A percentile compares a stretch with the other conserved stretches of the same genome.
These are phyloP conservation scores for Meteorus colon DNA, from an alignment of 2,888 invertebrate species.

Conservation along the genomic window DNA sequence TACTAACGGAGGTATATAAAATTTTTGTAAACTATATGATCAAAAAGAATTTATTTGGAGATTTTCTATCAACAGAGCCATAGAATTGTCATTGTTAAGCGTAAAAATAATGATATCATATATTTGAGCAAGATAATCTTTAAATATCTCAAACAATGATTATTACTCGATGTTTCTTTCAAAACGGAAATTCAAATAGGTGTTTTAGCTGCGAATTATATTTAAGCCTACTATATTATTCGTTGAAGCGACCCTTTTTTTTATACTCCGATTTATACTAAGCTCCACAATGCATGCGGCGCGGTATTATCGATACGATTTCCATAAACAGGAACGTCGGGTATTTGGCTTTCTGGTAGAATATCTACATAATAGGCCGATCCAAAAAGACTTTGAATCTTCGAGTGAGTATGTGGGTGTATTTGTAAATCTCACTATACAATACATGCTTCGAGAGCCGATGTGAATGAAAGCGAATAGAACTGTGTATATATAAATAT, in stretches of 20 bases:
- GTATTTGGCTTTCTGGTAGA: constrained; percentile 50
- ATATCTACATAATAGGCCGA: constrained; percentile 51
- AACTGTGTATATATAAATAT: constrained; percentile 1
- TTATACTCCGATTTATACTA: constrained; percentile 44
- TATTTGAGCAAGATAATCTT: neutral
- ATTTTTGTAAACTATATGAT: neutral
- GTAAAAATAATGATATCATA: neutral
- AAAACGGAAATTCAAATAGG: constrained; percentile 41
- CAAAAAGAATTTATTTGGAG: neutral
- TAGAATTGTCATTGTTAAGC: too few relatives aligned
- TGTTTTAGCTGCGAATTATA: constrained; percentile 23
- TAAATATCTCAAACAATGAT: constrained; percentile 14
- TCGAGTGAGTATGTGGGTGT: constrained; percentile 46
- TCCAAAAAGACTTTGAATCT: constrained; percentile 51
- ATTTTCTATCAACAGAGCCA: neutral
- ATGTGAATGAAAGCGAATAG: neutral
- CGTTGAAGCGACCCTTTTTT: constrained; percentile 14
- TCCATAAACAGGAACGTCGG: constrained; percentile 51
- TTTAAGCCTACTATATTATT: constrained; percentile 1
- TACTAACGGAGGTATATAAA: constrained; percentile 25
- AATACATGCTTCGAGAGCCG: constrained; percentile 19
- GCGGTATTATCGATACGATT: constrained; percentile 53
- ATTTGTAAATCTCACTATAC: constrained; percentile 33
- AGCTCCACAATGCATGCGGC: constrained; percentile 47
- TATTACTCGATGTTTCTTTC: constrained; percentile 21